Evolutionary conservation across 2,888 invertebrate genomes (phyloP), one percentile per base, ranked within the genome.

Genomic region (Nemoura dubitans): DNA sequence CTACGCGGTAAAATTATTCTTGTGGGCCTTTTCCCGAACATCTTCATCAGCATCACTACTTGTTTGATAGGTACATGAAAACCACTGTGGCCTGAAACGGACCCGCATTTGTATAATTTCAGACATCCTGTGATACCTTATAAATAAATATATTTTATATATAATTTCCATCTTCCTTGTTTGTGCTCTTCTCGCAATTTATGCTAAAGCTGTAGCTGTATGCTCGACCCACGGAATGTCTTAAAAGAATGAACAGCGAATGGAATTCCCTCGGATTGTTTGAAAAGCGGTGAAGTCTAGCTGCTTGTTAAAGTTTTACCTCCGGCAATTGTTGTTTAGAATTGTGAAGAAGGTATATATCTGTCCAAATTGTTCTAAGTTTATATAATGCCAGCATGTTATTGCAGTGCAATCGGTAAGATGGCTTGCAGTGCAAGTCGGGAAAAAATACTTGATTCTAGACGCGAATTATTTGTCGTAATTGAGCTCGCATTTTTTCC

Each of bases 91-190:
- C 59, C 59, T 59, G 16, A 21, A 59, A 10, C 14, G 16, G 2
- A 59, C 14, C 59, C 59, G 14, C 59, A 59, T 59, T 59, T 59
- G 59, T 59, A 21, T 78, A 78, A 78, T 78, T 78, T 78, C 27
- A 78, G 78, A 78, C 78, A 78, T 78, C 78, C 78, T 78, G 78
- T 14, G 78, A 28, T 78, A 26, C 28, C 78, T 6, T 26, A 78
- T 59, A 59, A 59, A 59, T 59, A 59, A 59, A 59, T 59, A 59
- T 78, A 78, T 28, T 78, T 78, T 78, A 78, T 78, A 78, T 10
- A 21, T 59, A 59, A 59, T 59, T 78, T 78, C 78, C 78, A 78
- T 78, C 78, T 78, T 78, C n/a, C 10, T 26, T 78, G 78, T 78
- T 78, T 26, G 78, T 26, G 3, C 25, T 27, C 78, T 27, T 78